Percentiles rank a stretch among this genome's conserved stretches.
phyloP scores from a whole-genome alignment of 2,797 vertebrate genomes.

The Pelochelys cantorii region DNA sequence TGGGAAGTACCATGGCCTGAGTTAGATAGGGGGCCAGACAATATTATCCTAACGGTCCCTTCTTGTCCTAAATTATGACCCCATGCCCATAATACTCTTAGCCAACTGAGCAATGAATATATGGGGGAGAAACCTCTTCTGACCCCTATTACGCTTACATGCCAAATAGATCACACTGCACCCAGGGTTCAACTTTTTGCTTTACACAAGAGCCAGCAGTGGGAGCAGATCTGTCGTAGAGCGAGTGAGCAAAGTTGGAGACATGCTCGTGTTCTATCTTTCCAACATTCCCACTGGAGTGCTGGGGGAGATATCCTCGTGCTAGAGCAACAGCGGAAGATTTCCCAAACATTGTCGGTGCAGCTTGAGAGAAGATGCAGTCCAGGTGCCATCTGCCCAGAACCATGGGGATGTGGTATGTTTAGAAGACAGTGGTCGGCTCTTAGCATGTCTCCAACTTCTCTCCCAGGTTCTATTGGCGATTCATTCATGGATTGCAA shows the following conservation, averaged over 20 bases:
- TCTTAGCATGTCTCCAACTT: background rate
- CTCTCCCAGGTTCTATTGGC: background rate
- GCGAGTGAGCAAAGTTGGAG: background rate
- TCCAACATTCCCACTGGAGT: background rate
- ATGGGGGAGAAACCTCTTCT: background rate
- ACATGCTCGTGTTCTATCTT: no score
- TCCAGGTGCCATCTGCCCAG: background rate
- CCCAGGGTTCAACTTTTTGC: background rate
- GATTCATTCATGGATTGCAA: background rate
- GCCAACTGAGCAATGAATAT: background rate
- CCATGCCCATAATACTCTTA: background rate
- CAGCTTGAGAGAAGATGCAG: background rate
- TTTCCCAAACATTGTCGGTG: background rate
- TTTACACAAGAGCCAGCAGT: rapidly evolving
- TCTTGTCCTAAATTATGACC: background rate
- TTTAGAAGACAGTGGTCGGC: background rate
- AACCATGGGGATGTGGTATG: background rate
- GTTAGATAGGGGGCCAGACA: background rate
- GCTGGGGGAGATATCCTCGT: rapidly evolving
- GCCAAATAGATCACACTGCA: background rate
- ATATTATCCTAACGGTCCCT: background rate
- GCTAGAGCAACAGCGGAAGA: background rate
- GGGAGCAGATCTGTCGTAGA: rapidly evolving
- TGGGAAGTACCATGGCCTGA: background rate
- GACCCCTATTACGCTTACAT: background rate